phyloP scores from a whole-genome alignment of 2,888 invertebrate genomes.

The Noctua janthina region DNA sequence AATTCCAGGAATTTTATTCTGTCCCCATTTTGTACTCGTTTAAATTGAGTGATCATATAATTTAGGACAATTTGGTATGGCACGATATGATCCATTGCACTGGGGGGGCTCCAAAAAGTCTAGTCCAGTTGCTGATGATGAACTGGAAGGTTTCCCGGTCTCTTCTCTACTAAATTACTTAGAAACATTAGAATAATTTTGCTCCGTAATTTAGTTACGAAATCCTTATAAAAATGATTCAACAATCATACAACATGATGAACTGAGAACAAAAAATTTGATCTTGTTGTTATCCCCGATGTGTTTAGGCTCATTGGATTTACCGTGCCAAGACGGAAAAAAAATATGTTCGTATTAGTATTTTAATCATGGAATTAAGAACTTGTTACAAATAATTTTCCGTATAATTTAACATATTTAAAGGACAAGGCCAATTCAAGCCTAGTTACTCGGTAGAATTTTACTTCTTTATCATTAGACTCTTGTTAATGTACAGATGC shows the following conservation, averaged over 20 bases:
- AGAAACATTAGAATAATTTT: background rate
- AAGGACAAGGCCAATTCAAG: too few species aligned
- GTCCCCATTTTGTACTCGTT: too few species aligned
- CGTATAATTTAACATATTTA: background rate
- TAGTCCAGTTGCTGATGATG: background rate
- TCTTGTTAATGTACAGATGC: too few species aligned
- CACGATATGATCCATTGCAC: too few species aligned
- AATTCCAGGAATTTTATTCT: too few species aligned
- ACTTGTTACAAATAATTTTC: background rate
- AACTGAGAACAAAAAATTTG: constrained; percentile 1
- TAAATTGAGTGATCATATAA: too few species aligned
- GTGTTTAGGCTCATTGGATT: background rate
- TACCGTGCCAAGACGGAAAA: background rate
- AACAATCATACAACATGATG: background rate
- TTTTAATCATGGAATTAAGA: background rate
- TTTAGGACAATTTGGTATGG: too few species aligned
- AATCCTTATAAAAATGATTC: background rate
- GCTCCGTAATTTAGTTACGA: background rate
- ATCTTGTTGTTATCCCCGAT: background rate
- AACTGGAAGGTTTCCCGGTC: background rate
- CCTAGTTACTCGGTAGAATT: too few species aligned
- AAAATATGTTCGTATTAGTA: background rate
- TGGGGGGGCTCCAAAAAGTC: background rate
- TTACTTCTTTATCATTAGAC: too few species aligned
- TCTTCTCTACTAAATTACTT: background rate